A percentile compares a stretch with the other conserved stretches of the same genome.
phyloP scores from a whole-genome alignment of 1,140 invertebrate genomes.

The Littorina saxatilis region DNA sequence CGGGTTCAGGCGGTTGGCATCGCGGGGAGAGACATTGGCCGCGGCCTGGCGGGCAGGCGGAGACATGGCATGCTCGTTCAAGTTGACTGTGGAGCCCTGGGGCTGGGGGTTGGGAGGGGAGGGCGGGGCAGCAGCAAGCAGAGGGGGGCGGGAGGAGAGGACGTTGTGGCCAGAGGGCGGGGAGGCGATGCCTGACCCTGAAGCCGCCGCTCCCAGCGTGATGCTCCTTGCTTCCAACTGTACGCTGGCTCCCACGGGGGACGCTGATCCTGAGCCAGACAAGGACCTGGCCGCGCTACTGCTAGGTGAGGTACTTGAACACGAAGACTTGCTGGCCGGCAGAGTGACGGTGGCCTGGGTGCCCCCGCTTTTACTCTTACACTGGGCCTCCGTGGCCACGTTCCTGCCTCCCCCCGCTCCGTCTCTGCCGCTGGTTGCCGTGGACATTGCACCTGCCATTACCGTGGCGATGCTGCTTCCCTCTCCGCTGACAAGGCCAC shows the following conservation, averaged over 20 bases:
- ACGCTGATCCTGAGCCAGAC: not conserved
- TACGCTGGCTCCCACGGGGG: not conserved
- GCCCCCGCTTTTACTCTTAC: conserved; percentile 29
- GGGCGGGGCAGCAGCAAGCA: not conserved
- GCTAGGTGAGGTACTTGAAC: not conserved
- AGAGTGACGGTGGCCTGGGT: not conserved
- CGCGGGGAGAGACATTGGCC: conserved; percentile 40
- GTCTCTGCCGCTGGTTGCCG: conserved; percentile 31
- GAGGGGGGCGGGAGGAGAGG: not conserved
- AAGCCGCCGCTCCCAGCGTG: not conserved
- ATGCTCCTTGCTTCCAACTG: not conserved
- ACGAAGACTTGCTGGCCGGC: not conserved
- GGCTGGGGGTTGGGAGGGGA: conserved; percentile 29
- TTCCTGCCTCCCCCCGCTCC: conserved; percentile 36
- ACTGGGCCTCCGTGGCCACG: conserved; percentile 29
- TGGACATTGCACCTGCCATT: not conserved
- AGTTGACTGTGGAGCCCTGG: conserved; percentile 37
- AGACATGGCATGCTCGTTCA: conserved; percentile 44
- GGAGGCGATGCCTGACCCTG: not conserved
- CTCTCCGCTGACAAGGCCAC: not conserved
- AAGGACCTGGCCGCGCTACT: no score
- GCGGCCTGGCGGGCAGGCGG: conserved; percentile 47
- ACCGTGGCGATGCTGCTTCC: not conserved
- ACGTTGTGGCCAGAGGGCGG: not conserved
- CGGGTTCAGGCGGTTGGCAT: conserved; percentile 57